phyloP scores from a whole-genome alignment of 2,797 vertebrate species.

The Carcharodon carcharias region DNA sequence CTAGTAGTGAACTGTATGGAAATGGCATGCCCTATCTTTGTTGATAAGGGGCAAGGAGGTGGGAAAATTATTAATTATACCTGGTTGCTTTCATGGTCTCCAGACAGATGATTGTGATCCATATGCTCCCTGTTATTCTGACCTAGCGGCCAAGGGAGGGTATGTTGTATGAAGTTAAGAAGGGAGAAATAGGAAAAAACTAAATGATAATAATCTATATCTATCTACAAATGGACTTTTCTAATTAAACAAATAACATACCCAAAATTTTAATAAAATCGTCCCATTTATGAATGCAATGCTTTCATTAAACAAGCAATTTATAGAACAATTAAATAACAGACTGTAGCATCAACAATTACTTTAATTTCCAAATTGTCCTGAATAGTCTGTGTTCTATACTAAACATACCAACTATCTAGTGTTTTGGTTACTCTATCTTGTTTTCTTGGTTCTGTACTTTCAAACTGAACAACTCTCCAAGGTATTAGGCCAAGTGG shows the following conservation, averaged over 20 bases:
- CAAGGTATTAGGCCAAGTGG: slow-evolving; percentile 60
- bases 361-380: background rate
- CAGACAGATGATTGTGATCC: background rate
- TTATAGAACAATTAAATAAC: background rate
- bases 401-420: background rate
- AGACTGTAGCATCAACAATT: background rate
- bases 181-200: background rate
- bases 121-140: background rate
- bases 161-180: background rate
- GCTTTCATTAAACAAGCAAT: background rate
- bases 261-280: background rate
- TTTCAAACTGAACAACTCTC: slow-evolving; percentile 45
- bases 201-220: background rate
- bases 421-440: slow-evolving; percentile 15
- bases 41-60: background rate
- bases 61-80: background rate
- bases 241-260: slow-evolving; percentile 9
- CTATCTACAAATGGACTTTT: background rate
- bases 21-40: background rate
- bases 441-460: background rate
- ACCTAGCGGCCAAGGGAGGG: background rate
- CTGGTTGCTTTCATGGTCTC: background rate
- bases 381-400: background rate
- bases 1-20: too few species aligned
- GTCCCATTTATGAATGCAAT: background rate